These are phyloP conservation scores for Watsonalla binaria DNA, from an alignment of 2,888 invertebrate genomes.

Conservation along the genomic window DNA sequence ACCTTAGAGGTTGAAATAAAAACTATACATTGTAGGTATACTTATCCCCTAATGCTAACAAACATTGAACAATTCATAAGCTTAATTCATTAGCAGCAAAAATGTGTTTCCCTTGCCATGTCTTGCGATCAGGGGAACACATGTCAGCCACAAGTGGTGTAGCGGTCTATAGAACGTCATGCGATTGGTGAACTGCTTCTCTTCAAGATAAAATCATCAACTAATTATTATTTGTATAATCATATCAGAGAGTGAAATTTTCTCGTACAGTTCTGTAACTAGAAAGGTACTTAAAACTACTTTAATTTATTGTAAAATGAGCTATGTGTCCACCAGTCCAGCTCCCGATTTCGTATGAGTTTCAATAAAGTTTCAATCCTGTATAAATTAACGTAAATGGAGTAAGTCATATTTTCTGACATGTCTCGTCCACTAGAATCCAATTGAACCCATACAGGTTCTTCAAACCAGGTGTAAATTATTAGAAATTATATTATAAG, in stretches of 20 bases:
- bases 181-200: not conserved
- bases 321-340: not conserved
- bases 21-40: not conserved
- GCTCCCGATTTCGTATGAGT: not conserved
- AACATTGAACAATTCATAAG: not conserved
- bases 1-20: not conserved
- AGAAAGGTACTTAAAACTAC: not conserved
- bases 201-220: too few species aligned
- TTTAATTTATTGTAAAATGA: not conserved
- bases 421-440: too few species aligned
- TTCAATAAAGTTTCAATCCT: not conserved
- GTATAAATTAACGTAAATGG: too few species aligned
- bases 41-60: not conserved
- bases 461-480: too few species aligned
- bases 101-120: not conserved
- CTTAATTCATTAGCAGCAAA: not conserved
- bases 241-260: not conserved
- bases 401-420: too few species aligned
- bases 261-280: not conserved
- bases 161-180: not conserved
- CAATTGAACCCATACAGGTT: too few species aligned
- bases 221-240: not conserved
- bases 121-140: not conserved
- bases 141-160: not conserved
- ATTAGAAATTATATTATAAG: too few species aligned